Conservation (phyloP, 2,113 vertebrate species). For the Leucopternis melanops region DNA sequence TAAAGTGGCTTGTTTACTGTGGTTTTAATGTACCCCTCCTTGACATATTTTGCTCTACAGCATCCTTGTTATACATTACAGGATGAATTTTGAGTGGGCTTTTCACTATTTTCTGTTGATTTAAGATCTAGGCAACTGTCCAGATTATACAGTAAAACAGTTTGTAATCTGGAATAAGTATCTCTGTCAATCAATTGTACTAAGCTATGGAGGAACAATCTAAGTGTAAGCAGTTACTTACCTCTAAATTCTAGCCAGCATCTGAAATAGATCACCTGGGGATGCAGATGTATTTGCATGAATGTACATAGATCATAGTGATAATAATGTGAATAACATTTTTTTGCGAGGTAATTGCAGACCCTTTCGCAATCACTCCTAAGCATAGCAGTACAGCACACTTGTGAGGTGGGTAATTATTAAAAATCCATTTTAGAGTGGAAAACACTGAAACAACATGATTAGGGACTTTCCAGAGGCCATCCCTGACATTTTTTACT, state of each 20-base stretch:
- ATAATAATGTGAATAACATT: background rate
- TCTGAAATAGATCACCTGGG: conserved; percentile 20
- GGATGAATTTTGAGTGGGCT: background rate
- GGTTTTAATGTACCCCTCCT: background rate
- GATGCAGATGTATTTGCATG: background rate
- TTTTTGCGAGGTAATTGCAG: background rate
- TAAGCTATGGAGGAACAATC: background rate
- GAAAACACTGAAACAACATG: background rate
- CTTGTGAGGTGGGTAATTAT: background rate
- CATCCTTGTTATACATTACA: background rate
- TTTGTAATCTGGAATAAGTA: background rate
- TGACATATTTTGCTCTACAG: background rate
- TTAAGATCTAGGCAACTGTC: background rate
- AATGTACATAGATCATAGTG: background rate
- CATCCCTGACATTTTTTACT: background rate
- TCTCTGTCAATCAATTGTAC: background rate
- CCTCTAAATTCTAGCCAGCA: background rate
- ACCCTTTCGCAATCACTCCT: background rate
- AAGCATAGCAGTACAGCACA: background rate
- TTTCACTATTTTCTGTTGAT: background rate
- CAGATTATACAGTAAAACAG: background rate
- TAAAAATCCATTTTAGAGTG: conserved; percentile 34
- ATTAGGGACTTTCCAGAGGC: conserved; percentile 44
- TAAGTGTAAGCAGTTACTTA: background rate
- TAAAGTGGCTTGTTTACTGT: background rate